Conservation (phyloP, 1,140 invertebrate genomes). For the Pseudomyrmex cubaensis region DNA sequence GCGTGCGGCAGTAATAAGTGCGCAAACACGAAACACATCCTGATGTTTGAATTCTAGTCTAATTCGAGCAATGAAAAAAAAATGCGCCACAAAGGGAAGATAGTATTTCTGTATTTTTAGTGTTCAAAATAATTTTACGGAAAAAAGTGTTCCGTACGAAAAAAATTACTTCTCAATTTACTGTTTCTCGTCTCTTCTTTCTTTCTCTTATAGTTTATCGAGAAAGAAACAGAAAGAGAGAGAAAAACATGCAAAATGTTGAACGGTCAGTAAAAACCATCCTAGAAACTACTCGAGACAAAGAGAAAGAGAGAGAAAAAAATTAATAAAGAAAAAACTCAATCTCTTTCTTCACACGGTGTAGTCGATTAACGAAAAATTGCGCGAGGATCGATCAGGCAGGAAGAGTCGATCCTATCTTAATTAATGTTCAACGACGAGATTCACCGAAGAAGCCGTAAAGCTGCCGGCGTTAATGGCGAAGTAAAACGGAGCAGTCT, state of each 20-base stretch:
- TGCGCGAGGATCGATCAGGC: conserved; percentile 26
- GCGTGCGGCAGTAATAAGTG: conserved; percentile 25
- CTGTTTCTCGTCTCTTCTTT: too few relatives aligned
- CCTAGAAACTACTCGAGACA: background rate
- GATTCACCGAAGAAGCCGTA: conserved; percentile 12
- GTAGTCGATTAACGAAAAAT: conserved; percentile 62
- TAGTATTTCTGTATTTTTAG: background rate
- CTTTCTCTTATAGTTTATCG: too few relatives aligned
- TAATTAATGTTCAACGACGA: conserved; percentile 57
- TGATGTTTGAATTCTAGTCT: background rate
- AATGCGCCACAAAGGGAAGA: background rate
- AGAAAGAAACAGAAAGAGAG: too few relatives aligned
- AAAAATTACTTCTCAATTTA: too few relatives aligned
- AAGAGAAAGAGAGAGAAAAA: background rate
- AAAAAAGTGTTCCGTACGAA: too few relatives aligned
- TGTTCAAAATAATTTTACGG: too few relatives aligned
- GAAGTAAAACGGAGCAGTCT: conserved; percentile 56
- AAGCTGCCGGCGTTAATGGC: conserved; percentile 62
- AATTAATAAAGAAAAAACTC: too few relatives aligned
- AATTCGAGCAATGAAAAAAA: conserved; percentile 7
- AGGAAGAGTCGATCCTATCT: conserved; percentile 56
- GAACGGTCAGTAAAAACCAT: too few relatives aligned
- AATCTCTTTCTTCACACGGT: too few relatives aligned
- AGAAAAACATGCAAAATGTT: conserved; percentile 1
- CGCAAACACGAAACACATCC: background rate